Evolutionary conservation across 2,797 vertebrate genomes (phyloP).

Genomic region (Lophius americanus): DNA sequence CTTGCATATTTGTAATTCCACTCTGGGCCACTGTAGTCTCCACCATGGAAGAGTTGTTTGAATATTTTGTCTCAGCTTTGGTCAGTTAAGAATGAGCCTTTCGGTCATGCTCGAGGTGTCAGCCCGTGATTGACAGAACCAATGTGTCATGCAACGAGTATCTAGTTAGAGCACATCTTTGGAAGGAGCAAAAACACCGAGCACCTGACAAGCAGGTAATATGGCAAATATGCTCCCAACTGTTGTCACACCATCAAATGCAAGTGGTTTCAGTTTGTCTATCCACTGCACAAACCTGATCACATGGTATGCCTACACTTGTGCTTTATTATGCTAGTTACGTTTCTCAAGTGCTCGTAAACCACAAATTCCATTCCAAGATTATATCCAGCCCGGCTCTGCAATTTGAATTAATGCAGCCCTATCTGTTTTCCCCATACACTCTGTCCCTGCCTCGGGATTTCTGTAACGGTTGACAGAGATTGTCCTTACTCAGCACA

Average conservation of each 20-base stretch:
- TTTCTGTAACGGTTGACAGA: conserved; percentile 19
- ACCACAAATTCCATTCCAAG: conserved; percentile 35
- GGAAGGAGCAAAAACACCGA: conserved; percentile 39
- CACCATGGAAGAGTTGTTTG: not conserved
- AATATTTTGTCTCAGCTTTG: conserved; percentile 33
- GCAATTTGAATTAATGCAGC: conserved; percentile 39
- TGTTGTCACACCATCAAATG: conserved; percentile 36
- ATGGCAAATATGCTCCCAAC: conserved; percentile 25
- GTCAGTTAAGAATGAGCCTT: conserved; percentile 44
- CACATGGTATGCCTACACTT: not conserved
- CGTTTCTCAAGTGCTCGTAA: conserved; percentile 39
- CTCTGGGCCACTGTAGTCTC: not conserved
- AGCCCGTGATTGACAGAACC: conserved; percentile 60
- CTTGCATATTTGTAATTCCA: too few species aligned
- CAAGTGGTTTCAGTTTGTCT: conserved; percentile 28
- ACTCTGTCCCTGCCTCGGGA: conserved; percentile 40
- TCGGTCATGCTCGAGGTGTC: conserved; percentile 54
- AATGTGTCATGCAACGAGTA: conserved; percentile 64
- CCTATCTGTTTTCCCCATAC: conserved; percentile 41
- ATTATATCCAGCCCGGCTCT: conserved; percentile 32
- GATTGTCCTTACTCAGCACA: conserved; percentile 29
- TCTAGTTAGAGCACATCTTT: conserved; percentile 60
- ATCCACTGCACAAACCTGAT: conserved; percentile 6
- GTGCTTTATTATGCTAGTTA: conserved; percentile 36
- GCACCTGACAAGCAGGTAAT: conserved; percentile 58